phyloP scores from a whole-genome alignment of 1,140 invertebrate species.

The Euborellia annulipes region DNA sequence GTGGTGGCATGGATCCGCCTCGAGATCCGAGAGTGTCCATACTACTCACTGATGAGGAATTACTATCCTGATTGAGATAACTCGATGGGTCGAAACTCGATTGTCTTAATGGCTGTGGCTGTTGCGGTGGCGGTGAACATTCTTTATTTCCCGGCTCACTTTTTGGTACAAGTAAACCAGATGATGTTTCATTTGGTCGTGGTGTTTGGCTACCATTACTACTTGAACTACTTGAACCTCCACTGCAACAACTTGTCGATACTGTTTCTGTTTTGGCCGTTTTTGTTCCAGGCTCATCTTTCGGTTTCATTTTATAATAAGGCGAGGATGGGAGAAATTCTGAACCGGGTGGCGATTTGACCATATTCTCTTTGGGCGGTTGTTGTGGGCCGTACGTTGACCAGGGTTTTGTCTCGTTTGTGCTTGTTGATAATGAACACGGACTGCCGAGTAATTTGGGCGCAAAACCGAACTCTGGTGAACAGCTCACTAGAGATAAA shows the following conservation, averaged over 20 bases:
- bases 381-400: no score
- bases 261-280: constrained; percentile 18
- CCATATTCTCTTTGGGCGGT: no score
- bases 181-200: no score
- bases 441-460: no score
- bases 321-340: no score
- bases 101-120: constrained; percentile 22
- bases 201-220: constrained; percentile 4
- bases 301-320: no score
- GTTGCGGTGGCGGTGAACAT: constrained; percentile 17
- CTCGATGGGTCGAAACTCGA: constrained; percentile 28
- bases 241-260: constrained; percentile 33
- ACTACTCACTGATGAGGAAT: constrained; percentile 52
- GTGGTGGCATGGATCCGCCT: constrained; percentile 17
- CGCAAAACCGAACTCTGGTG: no score
- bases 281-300: constrained; percentile 34
- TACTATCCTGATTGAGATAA: constrained; percentile 49
- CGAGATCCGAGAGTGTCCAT: constrained; percentile 47
- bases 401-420: no score
- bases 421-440: no score
- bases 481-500: no score
- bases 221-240: constrained; percentile 29
- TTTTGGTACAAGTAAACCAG: constrained; percentile 46
- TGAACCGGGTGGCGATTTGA: no score
- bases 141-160: constrained; percentile 27